Evolutionary conservation across 1,140 invertebrate genomes (phyloP).

Genomic region (Halictus rubicundus): DNA sequence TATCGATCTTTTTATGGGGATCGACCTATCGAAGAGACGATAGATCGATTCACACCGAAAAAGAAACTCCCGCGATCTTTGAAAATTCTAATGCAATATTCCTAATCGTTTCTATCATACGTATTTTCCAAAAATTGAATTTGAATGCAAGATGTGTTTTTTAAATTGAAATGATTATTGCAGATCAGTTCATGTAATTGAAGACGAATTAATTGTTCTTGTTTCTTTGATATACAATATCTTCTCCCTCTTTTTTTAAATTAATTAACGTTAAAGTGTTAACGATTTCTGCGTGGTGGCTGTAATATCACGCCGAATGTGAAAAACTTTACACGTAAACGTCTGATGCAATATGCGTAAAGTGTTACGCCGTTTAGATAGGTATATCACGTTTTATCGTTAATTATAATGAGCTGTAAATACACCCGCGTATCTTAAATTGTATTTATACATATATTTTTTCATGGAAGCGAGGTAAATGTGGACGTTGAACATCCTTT

Average conservation of each 20-base stretch:
- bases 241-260: no score
- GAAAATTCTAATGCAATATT: constrained; percentile 57
- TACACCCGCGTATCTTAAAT: neutral
- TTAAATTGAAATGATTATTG: no score
- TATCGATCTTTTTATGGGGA: constrained; percentile 31
- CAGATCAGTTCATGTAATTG: no score
- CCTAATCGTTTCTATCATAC: constrained; percentile 56
- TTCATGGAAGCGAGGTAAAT: no score
- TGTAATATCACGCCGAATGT: neutral
- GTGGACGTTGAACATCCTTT: neutral
- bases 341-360: constrained; percentile 35
- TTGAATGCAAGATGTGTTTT: no score
- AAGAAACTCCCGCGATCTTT: constrained; percentile 35
- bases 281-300: no score
- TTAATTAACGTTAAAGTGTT: no score
- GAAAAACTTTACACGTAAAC: constrained; percentile 3
- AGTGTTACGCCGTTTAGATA: neutral
- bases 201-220: no score
- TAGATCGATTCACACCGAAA: constrained; percentile 45
- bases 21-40: constrained; percentile 18
- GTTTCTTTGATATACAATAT: no score
- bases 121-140: no score
- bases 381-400: constrained; percentile 33
- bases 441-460: neutral
- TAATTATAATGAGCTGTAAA: neutral